Conservation (phyloP, 2,113 vertebrate genomes). For the zebrafish (Danio rerio) region DNA sequence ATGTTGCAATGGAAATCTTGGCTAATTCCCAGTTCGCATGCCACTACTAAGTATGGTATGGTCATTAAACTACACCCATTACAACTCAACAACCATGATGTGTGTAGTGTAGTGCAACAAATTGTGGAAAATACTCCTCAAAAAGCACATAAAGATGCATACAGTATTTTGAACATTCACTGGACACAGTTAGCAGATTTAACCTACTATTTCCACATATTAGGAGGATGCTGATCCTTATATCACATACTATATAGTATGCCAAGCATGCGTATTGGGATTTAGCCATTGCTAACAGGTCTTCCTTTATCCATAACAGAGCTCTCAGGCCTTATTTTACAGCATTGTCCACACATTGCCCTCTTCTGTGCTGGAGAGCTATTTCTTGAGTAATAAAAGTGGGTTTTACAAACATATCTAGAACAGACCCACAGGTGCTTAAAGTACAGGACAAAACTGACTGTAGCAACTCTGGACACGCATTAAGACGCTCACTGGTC, state of each 20-base stretch:
- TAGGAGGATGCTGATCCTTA: neutral
- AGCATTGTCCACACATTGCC: slow-evolving; percentile 37
- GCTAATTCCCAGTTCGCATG: slow-evolving; percentile 24
- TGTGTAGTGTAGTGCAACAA: neutral
- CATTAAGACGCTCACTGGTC: slow-evolving; percentile 40
- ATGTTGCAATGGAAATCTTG: slow-evolving; percentile 4
- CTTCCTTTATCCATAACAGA: slow-evolving; percentile 26
- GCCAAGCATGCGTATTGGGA: slow-evolving; percentile 4
- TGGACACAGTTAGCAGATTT: neutral
- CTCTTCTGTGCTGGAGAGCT: slow-evolving; percentile 46
- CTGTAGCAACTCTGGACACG: slow-evolving; percentile 49
- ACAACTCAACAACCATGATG: neutral
- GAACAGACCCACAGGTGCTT: slow-evolving; percentile 56
- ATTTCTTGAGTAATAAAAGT: slow-evolving; percentile 53
- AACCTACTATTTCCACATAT: neutral
- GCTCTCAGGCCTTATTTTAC: slow-evolving; percentile 38
- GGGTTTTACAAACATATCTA: slow-evolving; percentile 45
- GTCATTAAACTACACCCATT: neutral
- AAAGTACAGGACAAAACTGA: slow-evolving; percentile 50
- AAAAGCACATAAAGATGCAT: slow-evolving; percentile 8
- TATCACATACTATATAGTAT: neutral
- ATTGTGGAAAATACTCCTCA: neutral
- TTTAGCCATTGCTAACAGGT: slow-evolving; percentile 14
- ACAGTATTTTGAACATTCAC: neutral
- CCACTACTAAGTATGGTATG: neutral